These are phyloP conservation scores for Mastomys coucha DNA, from an alignment of 2,113 vertebrate genomes.

Conservation along the genomic window DNA sequence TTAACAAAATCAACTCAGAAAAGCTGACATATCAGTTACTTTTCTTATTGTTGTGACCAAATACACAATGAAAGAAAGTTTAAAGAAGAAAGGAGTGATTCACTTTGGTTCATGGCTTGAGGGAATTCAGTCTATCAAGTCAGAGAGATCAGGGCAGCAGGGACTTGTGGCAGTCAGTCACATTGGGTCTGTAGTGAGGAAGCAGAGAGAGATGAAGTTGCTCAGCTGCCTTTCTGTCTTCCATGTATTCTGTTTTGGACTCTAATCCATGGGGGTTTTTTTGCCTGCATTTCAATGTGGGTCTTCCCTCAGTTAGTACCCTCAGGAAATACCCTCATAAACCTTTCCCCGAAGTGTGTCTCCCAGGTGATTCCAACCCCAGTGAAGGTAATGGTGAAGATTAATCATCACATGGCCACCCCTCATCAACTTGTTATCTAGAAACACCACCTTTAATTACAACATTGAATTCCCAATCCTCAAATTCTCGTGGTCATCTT, in stretches of 20 bases:
- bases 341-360: neutral
- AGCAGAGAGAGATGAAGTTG: neutral
- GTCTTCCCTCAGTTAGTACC: neutral
- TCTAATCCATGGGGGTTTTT: neutral
- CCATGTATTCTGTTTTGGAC: neutral
- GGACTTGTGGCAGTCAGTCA: neutral
- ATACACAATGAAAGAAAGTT: neutral
- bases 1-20: conserved; percentile 17
- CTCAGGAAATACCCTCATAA: neutral
- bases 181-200: neutral
- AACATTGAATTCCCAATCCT: neutral
- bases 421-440: neutral
- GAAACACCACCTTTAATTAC: neutral
- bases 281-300: too few relatives aligned
- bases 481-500: neutral
- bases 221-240: neutral
- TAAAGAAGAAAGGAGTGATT: neutral
- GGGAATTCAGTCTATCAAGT: neutral
- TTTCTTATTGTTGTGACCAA: neutral
- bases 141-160: neutral
- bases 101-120: neutral
- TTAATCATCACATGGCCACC: too few relatives aligned
- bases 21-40: neutral
- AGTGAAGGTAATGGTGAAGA: neutral
- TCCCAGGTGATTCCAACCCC: neutral